A percentile compares a stretch with the other conserved stretches of the same genome.
These are phyloP conservation scores for Lineus longissimus DNA, from an alignment of 1,140 invertebrate species.

Conservation along the genomic window DNA sequence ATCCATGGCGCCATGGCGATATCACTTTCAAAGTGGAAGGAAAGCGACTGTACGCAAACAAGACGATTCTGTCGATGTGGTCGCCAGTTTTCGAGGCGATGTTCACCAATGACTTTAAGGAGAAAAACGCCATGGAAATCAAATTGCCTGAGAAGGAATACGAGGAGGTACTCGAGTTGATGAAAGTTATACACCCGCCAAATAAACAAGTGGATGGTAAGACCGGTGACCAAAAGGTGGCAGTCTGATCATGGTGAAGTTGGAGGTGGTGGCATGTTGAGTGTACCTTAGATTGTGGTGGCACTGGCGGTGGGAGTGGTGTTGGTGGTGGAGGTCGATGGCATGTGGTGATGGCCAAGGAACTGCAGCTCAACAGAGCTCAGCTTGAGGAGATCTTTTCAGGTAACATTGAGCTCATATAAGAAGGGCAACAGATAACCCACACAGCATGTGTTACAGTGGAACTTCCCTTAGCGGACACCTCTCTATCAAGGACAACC, in stretches of 20 bases:
- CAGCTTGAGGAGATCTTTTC: too few relatives aligned
- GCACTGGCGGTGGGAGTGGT: too few relatives aligned
- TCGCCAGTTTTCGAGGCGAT: constrained; percentile 27
- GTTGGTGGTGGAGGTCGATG: too few relatives aligned
- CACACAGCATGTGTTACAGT: too few relatives aligned
- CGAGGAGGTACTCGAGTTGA: constrained; percentile 24
- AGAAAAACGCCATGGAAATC: constrained; percentile 25
- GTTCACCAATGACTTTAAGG: constrained; percentile 26
- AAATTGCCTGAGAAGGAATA: constrained; percentile 24
- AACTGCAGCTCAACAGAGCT: too few relatives aligned
- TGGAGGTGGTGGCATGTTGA: too few relatives aligned
- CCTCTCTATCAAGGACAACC: too few relatives aligned
- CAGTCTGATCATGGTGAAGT: constrained; percentile 4
- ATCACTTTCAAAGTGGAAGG: constrained; percentile 23
- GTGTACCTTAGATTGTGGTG: too few relatives aligned
- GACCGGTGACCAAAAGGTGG: background rate
- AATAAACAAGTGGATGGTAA: constrained; percentile 21
- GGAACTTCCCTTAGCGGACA: too few relatives aligned
- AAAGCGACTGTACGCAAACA: constrained; percentile 20
- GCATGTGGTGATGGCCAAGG: too few relatives aligned
- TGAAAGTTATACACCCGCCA: constrained; percentile 28
- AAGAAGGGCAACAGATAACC: too few relatives aligned
- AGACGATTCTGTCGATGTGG: constrained; percentile 24
- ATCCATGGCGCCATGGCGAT: constrained; percentile 18
- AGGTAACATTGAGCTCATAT: too few relatives aligned